These are phyloP conservation scores for Dinoponera quadriceps DNA, from an alignment of 1,140 invertebrate genomes.

Conservation along the genomic window DNA sequence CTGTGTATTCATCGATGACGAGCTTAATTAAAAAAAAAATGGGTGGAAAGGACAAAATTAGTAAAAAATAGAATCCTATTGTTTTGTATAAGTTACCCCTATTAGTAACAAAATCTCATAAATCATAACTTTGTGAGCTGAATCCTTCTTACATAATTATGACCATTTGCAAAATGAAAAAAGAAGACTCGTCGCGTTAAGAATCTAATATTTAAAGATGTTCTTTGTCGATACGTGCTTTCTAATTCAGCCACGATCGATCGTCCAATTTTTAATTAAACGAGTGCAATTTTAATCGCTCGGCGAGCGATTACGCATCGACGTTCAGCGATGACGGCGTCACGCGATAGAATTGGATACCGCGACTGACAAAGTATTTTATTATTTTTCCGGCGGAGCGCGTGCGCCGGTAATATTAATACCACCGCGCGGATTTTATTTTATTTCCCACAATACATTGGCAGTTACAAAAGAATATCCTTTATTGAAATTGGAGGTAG, in stretches of 20 bases:
- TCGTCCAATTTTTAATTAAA: neutral
- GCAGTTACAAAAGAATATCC: neutral
- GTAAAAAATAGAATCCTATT: too few relatives aligned
- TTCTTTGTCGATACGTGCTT: neutral
- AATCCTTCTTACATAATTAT: too few relatives aligned
- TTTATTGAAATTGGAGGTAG: conserved; percentile 20
- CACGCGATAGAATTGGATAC: neutral
- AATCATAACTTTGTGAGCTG: too few relatives aligned
- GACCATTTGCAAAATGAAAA: too few relatives aligned
- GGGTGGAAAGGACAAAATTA: too few relatives aligned
- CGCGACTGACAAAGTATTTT: neutral
- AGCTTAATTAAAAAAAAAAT: too few relatives aligned
- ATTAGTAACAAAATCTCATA: too few relatives aligned
- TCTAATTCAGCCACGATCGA: neutral
- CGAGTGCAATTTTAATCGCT: neutral
- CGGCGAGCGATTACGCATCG: neutral
- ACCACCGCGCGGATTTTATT: conserved; percentile 20
- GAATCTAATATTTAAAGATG: neutral
- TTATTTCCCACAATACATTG: neutral
- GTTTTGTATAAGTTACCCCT: too few relatives aligned
- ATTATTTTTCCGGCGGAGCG: conserved; percentile 2
- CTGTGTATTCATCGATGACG: too few relatives aligned
- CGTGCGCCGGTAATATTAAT: conserved; percentile 10
- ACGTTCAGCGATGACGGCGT: neutral
- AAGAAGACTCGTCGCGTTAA: too few relatives aligned